Percentiles rank a stretch among this genome's conserved stretches.
Conservation (phyloP, 2,113 vertebrate species). For the Geococcyx californianus region DNA sequence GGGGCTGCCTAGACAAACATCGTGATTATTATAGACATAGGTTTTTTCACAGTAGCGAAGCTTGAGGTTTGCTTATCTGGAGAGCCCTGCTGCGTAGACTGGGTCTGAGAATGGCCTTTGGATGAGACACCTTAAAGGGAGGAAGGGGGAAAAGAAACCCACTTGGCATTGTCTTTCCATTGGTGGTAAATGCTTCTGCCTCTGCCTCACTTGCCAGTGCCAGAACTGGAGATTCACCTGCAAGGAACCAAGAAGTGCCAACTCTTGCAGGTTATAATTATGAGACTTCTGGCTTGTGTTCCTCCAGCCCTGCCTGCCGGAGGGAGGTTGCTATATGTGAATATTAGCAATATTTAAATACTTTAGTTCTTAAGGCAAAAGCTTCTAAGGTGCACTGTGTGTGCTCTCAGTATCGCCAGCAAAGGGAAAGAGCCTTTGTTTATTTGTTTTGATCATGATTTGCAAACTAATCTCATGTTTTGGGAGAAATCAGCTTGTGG, state of each 20-base stretch:
- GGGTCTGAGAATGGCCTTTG: not conserved
- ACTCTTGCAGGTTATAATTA: not conserved
- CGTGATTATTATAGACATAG: accelerated
- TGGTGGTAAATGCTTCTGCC: not conserved
- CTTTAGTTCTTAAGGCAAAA: constrained; percentile 6
- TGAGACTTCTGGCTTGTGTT: constrained; percentile 3
- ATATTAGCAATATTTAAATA: constrained; percentile 33
- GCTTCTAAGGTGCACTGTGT: not conserved
- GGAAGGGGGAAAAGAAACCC: not conserved
- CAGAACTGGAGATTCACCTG: not conserved
- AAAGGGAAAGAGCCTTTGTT: constrained; percentile 12
- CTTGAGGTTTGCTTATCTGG: not conserved
- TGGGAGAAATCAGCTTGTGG: not conserved
- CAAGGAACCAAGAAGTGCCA: not conserved
- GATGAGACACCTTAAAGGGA: not conserved
- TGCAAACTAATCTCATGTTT: not conserved
- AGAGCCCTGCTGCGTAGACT: not conserved
- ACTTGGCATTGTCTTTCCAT: not conserved
- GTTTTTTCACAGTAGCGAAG: not conserved
- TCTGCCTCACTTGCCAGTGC: not conserved
- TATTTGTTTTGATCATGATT: constrained; percentile 17
- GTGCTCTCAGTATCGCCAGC: not conserved
- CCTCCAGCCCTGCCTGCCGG: not conserved
- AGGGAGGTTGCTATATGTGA: not conserved
- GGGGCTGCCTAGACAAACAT: accelerated